Base-by-base conservation (phyloP, 2,888 invertebrate genomes). In the Drosophila ezoana region DNA sequence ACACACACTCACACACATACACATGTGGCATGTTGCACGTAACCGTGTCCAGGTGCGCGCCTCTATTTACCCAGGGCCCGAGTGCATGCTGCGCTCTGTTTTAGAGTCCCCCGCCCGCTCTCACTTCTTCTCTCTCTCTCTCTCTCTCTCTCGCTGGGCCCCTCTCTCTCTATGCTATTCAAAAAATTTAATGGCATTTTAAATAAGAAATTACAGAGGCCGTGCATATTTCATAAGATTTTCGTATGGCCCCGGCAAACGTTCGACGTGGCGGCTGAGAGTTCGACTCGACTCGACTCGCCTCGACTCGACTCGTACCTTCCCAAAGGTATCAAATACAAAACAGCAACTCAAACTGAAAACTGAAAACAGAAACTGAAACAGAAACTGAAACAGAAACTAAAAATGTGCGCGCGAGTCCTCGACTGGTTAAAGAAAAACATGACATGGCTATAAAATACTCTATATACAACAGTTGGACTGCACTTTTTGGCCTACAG, bases 121-220 rank as follows among this genome's bases (percentile, higher is more conserved):
- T 10, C 48, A 38, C 52, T 6, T 37, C 14, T 60, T 20, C 54
- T 1, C 47, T 18, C 45, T 20, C 53, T 33, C 62, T 45, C 65
- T 52, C 32, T n/a, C 44, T 48, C 32, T 11, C 59, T n/a, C n/a
- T n/a, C n/a, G n/a, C 58, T 53, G 28, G 28, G 8, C 28, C 28
- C 8, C 28, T 28, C 64, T 28, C 64, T 62, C 54, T 79, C 88
- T 85, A 77, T 81, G 90, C 91, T 91, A 90, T 91, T 90, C 90
- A 91, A 90, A 91, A 90, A 90, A 89, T 90, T 91, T 91, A 92
- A 92, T 92, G 91, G 91, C 91, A 91, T 92, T 92, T 91, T 92
- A 91, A 92, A 92, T 91, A 92, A 92, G 91, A 91, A 91, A 91
- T 92, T 91, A 90, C 90, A 87, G 87, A 89, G 87, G 79, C 83